Base-by-base conservation (phyloP, 2,888 invertebrate species). In the Rhimphoctona megacephalus region DNA sequence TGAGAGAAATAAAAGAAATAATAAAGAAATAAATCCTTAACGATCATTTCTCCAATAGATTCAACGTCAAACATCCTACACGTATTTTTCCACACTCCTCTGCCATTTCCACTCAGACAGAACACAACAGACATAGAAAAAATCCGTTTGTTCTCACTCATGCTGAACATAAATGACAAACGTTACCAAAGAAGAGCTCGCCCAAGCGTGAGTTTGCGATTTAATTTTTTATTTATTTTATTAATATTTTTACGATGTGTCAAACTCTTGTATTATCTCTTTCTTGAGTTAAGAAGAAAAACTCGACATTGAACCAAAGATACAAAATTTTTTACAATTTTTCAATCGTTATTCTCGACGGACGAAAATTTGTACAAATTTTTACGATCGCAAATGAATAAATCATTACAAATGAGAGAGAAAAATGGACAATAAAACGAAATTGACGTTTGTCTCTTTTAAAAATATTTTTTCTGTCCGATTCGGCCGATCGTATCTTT, bases 41-140 rank as follows among this genome's bases (percentile, higher is more conserved):
- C 83, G 81, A 84, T 84, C 86, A 74, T 86, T 81, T 69, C 81
- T 61, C 73, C 69, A 85, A 88, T 81, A 80, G 79, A 86, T 72
- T 83, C 79, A 73, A 82, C 81, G 79, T 74, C 57, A 49, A 74
- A 76, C 81, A 61, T 83, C 83, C 73, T 77, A 83, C 81, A 57
- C 86, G 72, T 25, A 19, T 19, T 83, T 61, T 61, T 52, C 73
- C 33, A 14, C 46, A 61, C 49, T 78, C n/a, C 19, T 11, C 52
- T 25, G 33, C 36, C 22, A 39, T 54, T 67, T 78, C 52, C 36
- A 69, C 25, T 6, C 30, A 11, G 14, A 25, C 25, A 52, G 4
- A 6, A 25, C 46, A 7, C 14, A 17, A 17, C 3, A 49, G 17
- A 70, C 46, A 19, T 17, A 43, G 30, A 49, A 46, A 57, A 61